A percentile compares a stretch with the other conserved stretches of the same genome.
These are phyloP conservation scores for Ciconia boyciana DNA, from an alignment of 2,113 vertebrate genomes.

Conservation along the genomic window DNA sequence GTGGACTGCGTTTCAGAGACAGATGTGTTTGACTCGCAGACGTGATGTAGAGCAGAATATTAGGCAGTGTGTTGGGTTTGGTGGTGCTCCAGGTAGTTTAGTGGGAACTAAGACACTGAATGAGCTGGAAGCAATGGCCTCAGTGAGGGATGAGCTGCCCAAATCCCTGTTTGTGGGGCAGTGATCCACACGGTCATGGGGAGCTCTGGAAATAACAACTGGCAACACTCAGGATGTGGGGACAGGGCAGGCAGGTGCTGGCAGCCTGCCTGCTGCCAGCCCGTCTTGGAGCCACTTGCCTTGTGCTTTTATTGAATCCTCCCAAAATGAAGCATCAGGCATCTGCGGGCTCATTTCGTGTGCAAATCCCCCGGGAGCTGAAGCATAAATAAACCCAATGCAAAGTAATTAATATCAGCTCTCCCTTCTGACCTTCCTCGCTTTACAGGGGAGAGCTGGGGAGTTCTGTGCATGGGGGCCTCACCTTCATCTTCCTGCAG, in stretches of 20 bases:
- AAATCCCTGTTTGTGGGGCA: neutral
- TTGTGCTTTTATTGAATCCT: neutral
- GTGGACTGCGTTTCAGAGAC: neutral
- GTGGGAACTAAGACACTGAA: neutral
- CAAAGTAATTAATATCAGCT: neutral
- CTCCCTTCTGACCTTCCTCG: neutral
- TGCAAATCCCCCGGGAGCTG: neutral
- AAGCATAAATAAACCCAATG: neutral
- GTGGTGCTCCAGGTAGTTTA: neutral
- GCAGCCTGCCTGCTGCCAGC: neutral
- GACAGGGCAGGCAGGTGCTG: neutral
- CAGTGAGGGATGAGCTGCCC: neutral
- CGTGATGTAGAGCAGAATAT: neutral
- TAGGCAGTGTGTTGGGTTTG: neutral
- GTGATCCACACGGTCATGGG: neutral
- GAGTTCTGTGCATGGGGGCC: neutral
- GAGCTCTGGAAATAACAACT: neutral
- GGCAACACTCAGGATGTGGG: neutral
- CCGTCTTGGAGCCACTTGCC: fast-evolving
- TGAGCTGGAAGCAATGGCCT: neutral
- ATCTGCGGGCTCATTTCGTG: fast-evolving
- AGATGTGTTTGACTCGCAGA: neutral
- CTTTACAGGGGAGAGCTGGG: neutral
- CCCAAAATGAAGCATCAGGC: neutral
- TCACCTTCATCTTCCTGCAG: neutral